Conservation (phyloP, 2,888 invertebrate species). For the Dysmachus trigonus region DNA sequence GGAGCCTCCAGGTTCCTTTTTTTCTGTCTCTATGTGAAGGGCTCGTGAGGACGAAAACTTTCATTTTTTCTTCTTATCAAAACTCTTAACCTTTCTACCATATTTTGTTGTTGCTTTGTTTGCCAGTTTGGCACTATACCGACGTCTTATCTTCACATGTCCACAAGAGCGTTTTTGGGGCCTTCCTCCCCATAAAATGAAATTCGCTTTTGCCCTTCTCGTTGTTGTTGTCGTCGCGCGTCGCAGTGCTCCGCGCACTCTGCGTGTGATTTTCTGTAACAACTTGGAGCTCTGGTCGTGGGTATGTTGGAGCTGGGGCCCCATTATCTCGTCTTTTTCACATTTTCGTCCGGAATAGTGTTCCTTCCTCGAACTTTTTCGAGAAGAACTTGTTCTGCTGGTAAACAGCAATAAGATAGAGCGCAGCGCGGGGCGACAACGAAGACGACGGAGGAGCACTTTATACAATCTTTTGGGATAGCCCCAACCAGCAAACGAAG, state of each 20-base stretch:
- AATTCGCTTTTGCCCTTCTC: background rate
- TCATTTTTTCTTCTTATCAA: background rate
- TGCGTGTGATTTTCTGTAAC: background rate
- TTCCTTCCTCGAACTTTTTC: background rate
- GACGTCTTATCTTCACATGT: background rate
- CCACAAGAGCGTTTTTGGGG: background rate
- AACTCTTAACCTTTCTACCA: background rate
- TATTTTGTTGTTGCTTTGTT: background rate
- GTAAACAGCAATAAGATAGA: background rate
- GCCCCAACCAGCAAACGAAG: background rate
- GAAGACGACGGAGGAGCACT: background rate
- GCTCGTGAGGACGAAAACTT: background rate
- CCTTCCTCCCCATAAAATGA: background rate
- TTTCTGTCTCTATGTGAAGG: background rate
- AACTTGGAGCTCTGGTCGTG: background rate
- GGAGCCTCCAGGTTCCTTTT: background rate
- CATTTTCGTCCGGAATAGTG: background rate
- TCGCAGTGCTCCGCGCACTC: background rate
- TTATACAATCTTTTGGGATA: background rate
- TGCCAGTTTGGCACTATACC: background rate
- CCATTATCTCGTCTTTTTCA: background rate
- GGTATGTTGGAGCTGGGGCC: background rate
- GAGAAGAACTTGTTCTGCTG: background rate
- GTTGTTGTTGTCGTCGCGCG: background rate
- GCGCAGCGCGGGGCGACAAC: background rate